These are phyloP conservation scores for Horisme vitalbata DNA, from an alignment of 2,888 invertebrate genomes.

Conservation along the genomic window DNA sequence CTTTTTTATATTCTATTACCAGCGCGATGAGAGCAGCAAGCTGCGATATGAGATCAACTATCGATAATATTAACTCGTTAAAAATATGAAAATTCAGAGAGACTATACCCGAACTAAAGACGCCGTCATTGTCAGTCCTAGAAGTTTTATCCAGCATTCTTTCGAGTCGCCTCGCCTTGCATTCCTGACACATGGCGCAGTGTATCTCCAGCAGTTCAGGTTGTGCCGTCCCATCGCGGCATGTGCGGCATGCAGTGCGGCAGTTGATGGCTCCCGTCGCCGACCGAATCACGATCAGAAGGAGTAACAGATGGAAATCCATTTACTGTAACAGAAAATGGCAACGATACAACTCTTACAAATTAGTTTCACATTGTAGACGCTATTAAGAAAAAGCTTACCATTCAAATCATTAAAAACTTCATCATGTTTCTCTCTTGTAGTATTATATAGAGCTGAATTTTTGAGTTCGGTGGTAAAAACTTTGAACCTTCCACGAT, in stretches of 20 bases:
- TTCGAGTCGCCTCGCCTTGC: slow-evolving; percentile 50
- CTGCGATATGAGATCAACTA: too few relatives aligned
- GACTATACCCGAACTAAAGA: too few relatives aligned
- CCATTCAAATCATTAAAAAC: slow-evolving; percentile 1
- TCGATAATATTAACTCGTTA: too few relatives aligned
- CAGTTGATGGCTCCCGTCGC: slow-evolving; percentile 51
- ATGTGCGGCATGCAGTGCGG: slow-evolving; percentile 54
- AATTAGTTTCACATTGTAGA: too few relatives aligned
- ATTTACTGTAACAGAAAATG: slow-evolving; percentile 30
- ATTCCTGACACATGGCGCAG: slow-evolving; percentile 71
- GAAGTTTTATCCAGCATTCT: slow-evolving; percentile 14
- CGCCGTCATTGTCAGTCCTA: neutral
- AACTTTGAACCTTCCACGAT: neutral
- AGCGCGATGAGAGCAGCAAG: too few relatives aligned
- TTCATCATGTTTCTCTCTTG: neutral
- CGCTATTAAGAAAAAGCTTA: neutral
- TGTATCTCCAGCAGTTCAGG: slow-evolving; percentile 55
- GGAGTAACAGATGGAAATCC: slow-evolving; percentile 20
- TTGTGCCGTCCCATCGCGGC: slow-evolving; percentile 41
- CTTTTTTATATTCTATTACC: too few relatives aligned
- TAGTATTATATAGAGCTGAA: neutral
- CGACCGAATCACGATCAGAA: slow-evolving; percentile 36
- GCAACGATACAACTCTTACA: too few relatives aligned
- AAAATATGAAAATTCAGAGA: too few relatives aligned
- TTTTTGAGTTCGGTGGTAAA: neutral